Evolutionary conservation across 2,888 invertebrate species (phyloP).

Genomic region (Rugalucina vietnamica): DNA sequence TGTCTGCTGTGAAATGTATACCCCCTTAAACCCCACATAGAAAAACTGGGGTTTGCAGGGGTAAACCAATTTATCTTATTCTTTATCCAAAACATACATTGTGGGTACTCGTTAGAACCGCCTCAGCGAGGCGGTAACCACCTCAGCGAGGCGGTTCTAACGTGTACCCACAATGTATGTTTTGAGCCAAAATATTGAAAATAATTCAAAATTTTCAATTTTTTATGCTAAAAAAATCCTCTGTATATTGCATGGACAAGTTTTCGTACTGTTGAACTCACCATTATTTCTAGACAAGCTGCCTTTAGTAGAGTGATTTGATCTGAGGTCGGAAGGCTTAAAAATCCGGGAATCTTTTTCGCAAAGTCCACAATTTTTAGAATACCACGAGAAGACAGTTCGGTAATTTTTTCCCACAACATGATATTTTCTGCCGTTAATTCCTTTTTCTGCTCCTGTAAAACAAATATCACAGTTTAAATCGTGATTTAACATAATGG

Average conservation of each 20-base stretch:
- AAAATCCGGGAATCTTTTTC: conserved; percentile 81
- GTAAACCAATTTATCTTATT: too few relatives aligned
- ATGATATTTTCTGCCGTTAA: conserved; percentile 65
- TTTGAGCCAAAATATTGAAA: too few relatives aligned
- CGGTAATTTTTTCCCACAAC: conserved; percentile 81
- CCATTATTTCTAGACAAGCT: conserved; percentile 83
- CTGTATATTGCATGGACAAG: neutral
- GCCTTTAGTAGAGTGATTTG: conserved; percentile 82
- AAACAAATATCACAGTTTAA: conserved; percentile 29
- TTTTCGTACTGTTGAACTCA: conserved; percentile 56
- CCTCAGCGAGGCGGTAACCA: too few relatives aligned
- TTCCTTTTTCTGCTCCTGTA: conserved; percentile 65
- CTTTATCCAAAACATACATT: neutral
- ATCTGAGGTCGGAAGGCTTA: conserved; percentile 77
- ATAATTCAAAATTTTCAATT: neutral
- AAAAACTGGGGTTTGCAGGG: too few relatives aligned
- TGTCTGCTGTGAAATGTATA: too few relatives aligned
- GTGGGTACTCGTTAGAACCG: neutral
- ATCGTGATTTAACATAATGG: too few relatives aligned
- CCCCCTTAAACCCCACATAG: too few relatives aligned
- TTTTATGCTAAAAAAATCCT: neutral
- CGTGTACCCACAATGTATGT: neutral
- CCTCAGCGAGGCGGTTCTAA: too few relatives aligned
- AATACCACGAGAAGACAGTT: conserved; percentile 81
- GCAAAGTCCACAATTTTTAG: conserved; percentile 82